Evolutionary conservation across 1,140 invertebrate species (phyloP), one percentile per base, ranked within the genome.

Genomic region (Sycophaga agraensis): DNA sequence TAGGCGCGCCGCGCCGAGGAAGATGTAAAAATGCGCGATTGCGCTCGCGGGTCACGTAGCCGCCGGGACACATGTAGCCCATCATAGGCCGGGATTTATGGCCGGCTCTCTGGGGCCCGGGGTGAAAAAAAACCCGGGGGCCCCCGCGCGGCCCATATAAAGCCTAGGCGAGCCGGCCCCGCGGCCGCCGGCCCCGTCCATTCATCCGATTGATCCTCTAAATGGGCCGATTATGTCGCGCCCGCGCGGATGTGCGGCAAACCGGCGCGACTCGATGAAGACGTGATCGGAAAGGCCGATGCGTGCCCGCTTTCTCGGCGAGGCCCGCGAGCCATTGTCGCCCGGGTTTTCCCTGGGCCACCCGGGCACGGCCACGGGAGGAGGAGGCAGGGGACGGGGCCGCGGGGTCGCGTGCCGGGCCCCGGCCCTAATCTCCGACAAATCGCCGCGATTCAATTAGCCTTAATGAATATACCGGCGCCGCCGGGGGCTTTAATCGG

Each of bases 71-170:
- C 75, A 76, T 77, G 75, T 77, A 74, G 69, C 69, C 71, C 74
- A 76, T 77, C 74, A 77, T 76, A 76, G 74, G 66, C 54, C 67
- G 64, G 68, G 71, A 77, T 76, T 77, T 77, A 77, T 73, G 68
- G 65, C 46, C 43, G 40, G 24, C 53, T 16, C 22, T 2, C 9
- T 1, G 2, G 11, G 21, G 4, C 21, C 4, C 3, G 26, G 0
- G 28, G 28, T 31, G 5, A 56, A 31, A 53, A 50, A 53, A 48
- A 59, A 16, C 39, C 5, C 12, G 22, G 46, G 12, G 16, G 28
- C 28, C 21, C 16, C n/a, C 17, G 54, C 34, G 16, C 28, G 59
- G 51, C 22, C 70, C 69, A 64, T 72, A 70, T 72, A 71, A 69
- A 56, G 43, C 37, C 26, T 34, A 16, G 26, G 57, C 53, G 67